Percentiles rank a stretch among this genome's conserved stretches.
Conservation (phyloP, 1,140 invertebrate genomes). For the Drosophila gunungcola region DNA sequence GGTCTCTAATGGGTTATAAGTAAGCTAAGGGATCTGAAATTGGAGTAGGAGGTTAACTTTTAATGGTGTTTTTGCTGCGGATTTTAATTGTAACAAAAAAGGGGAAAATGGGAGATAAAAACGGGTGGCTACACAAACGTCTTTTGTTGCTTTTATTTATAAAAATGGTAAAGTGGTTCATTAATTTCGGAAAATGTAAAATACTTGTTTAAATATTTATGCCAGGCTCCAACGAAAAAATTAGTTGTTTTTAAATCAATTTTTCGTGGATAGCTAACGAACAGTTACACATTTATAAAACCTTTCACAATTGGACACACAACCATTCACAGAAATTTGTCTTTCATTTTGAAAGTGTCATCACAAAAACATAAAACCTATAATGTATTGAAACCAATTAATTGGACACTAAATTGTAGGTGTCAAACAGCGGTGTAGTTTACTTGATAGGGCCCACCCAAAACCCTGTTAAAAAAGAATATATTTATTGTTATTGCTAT, state of each 20-base stretch:
- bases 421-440: neutral
- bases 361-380: neutral
- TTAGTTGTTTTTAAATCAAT: too few relatives aligned
- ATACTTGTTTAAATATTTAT: too few relatives aligned
- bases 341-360: too few relatives aligned
- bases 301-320: neutral
- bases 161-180: too few relatives aligned
- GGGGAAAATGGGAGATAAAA: conserved; percentile 5
- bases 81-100: conserved; percentile 29
- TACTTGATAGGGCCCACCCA: neutral
- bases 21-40: conserved; percentile 18
- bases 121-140: neutral
- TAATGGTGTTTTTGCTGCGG: conserved; percentile 34
- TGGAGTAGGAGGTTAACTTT: conserved; percentile 33
- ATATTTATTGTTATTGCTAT: conserved; percentile 66
- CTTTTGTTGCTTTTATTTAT: neutral
- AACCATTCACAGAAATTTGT: neutral
- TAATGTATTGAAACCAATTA: conserved; percentile 9
- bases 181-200: too few relatives aligned
- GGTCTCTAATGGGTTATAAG: conserved; percentile 32
- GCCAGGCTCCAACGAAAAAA: too few relatives aligned
- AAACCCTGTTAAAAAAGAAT: conserved; percentile 6
- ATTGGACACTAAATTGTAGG: neutral
- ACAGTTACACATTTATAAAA: neutral
- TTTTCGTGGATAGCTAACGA: too few relatives aligned